A percentile compares a stretch with the other conserved stretches of the same genome.
These are phyloP conservation scores for Ditylenchus weischeri DNA, from an alignment of 2,888 invertebrate genomes.

Conservation along the genomic window DNA sequence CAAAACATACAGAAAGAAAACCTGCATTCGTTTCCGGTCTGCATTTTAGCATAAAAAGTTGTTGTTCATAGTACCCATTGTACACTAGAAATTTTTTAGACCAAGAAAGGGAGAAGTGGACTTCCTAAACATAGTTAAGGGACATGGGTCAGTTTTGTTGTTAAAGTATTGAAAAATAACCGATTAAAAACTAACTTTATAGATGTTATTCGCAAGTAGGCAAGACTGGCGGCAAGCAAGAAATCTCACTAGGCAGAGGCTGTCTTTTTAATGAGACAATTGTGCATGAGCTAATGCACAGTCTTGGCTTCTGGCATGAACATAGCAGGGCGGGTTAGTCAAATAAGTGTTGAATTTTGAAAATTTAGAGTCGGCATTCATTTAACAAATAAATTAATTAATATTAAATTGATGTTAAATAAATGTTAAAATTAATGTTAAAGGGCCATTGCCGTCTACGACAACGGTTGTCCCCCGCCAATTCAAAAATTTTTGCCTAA, in stretches of 20 bases:
- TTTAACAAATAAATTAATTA: no score
- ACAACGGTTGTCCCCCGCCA: no score
- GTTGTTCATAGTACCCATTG: background rate
- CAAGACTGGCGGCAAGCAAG: constrained; percentile 54
- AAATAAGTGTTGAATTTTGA: background rate
- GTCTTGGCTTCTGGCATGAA: constrained; percentile 56
- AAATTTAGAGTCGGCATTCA: background rate
- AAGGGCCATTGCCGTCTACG: no score
- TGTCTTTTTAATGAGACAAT: constrained; percentile 58
- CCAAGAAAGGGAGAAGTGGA: constrained; percentile 55
- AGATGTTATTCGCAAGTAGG: constrained; percentile 59
- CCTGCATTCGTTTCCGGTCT: constrained; percentile 58
- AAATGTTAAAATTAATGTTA: no score
- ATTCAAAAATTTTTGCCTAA: no score
- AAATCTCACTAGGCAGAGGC: constrained; percentile 53
- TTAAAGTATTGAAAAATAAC: background rate
- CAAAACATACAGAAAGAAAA: constrained; percentile 51
- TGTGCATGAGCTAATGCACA: constrained; percentile 41
- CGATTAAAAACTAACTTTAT: constrained; percentile 17
- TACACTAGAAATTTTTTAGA: background rate
- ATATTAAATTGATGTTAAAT: no score
- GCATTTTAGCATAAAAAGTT: constrained; percentile 36
- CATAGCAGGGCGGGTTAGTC: constrained; percentile 51
- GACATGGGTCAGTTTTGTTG: constrained; percentile 43
- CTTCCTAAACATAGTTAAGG: constrained; percentile 58